Percentiles rank a stretch among this genome's conserved stretches.
Evolutionary conservation across 1,140 invertebrate species (phyloP).

Genomic region (Tetranychus urticae): DNA sequence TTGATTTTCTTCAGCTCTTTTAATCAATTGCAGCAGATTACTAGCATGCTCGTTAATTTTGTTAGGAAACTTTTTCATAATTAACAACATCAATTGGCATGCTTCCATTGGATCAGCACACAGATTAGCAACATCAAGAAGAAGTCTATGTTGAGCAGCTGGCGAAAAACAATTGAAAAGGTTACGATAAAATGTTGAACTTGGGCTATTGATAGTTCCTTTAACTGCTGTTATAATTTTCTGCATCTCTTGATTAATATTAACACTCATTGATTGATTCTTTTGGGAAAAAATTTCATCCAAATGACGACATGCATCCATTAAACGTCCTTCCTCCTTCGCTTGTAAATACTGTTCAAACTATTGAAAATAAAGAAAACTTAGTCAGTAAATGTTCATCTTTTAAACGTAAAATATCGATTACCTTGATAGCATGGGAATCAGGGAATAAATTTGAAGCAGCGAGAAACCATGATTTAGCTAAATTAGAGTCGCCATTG

Average conservation of each 20-base stretch:
- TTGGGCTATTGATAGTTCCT: neutral
- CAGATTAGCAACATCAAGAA: neutral
- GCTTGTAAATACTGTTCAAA: conserved; percentile 1
- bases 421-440: neutral
- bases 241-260: neutral
- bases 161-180: neutral
- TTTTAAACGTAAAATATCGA: too few relatives aligned
- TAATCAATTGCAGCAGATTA: neutral
- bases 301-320: neutral
- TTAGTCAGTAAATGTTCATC: too few relatives aligned
- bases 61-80: conserved; percentile 1
- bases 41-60: neutral
- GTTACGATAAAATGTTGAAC: neutral
- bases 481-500: neutral
- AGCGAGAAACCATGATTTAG: conserved; percentile 2
- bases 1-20: neutral
- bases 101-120: neutral
- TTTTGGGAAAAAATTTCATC: neutral
- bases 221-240: neutral
- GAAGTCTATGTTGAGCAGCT: neutral
- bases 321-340: neutral
- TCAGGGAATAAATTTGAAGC: neutral
- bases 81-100: neutral
- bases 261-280: neutral
- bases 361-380: neutral